Evolutionary conservation across 2,888 invertebrate species (phyloP).

Genomic region (Polymixis lichenea): DNA sequence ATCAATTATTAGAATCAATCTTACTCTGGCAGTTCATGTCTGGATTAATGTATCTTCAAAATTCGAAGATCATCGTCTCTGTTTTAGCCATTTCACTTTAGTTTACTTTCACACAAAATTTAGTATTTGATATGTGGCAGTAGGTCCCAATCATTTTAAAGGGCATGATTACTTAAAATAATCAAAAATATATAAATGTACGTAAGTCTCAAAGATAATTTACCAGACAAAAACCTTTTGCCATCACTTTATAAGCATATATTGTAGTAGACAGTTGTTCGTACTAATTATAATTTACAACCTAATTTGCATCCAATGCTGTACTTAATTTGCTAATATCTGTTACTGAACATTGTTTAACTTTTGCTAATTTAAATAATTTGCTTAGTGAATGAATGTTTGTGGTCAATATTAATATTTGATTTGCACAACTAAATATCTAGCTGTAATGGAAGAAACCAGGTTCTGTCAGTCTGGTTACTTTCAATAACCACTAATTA

Average conservation of each 20-base stretch:
- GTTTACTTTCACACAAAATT: not conserved
- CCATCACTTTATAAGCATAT: not conserved
- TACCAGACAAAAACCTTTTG: not conserved
- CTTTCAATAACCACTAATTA: conserved; percentile 32
- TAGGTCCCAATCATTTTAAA: not conserved
- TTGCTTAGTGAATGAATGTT: conserved; percentile 40
- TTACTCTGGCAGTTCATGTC: not conserved
- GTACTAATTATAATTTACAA: conserved; percentile 45
- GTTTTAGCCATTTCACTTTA: not conserved
- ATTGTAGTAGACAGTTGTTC: conserved; percentile 47
- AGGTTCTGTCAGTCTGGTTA: conserved; percentile 1
- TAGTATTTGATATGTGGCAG: not conserved
- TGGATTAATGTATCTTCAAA: not conserved
- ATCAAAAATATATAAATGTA: too few relatives aligned
- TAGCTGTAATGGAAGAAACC: conserved; percentile 17
- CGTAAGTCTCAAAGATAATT: not conserved
- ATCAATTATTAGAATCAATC: not conserved
- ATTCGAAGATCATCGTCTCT: not conserved
- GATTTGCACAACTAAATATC: conserved; percentile 31
- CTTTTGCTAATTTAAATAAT: conserved; percentile 30
- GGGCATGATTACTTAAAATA: too few relatives aligned
- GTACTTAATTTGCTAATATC: conserved; percentile 52
- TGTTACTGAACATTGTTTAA: conserved; percentile 32
- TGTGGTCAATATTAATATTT: not conserved
- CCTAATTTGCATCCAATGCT: conserved; percentile 57